Conservation (phyloP, 2,888 invertebrate genomes). For the Perithous albicinctus region DNA sequence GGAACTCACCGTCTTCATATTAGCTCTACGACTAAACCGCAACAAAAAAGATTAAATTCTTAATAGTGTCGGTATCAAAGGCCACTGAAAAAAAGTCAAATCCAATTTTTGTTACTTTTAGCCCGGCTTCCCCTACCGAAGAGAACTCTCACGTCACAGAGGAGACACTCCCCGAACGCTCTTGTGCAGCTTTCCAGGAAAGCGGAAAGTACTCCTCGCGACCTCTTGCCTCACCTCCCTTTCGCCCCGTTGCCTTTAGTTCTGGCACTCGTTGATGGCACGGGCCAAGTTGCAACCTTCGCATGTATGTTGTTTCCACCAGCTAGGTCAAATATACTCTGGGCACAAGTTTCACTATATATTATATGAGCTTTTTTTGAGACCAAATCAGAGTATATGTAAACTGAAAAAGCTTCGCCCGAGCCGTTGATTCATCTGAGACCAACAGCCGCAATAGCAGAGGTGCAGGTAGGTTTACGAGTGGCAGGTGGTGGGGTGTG, state of each 20-base stretch:
- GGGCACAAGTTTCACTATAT: background rate
- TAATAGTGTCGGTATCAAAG: too few species aligned
- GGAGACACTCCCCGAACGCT: constrained; percentile 54
- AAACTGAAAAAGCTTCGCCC: background rate
- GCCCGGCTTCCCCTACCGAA: constrained; percentile 43
- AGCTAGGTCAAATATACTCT: background rate
- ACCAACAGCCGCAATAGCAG: background rate
- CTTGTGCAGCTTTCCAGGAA: constrained; percentile 63
- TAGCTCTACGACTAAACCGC: too few species aligned
- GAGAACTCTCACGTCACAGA: constrained; percentile 38
- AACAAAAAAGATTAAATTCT: too few species aligned
- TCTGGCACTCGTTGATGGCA: constrained; percentile 20
- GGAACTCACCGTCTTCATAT: too few species aligned
- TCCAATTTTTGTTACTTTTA: background rate
- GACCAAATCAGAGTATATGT: constrained; percentile 17
- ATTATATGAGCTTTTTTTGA: constrained; percentile 9
- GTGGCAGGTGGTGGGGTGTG: background rate
- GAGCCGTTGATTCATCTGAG: constrained; percentile 16
- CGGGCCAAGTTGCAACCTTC: constrained; percentile 47
- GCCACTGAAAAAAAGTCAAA: background rate
- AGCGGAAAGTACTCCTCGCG: constrained; percentile 53
- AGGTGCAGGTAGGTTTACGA: constrained; percentile 6
- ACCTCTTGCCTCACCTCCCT: constrained; percentile 3
- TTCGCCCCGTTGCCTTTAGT: constrained; percentile 17
- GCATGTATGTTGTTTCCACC: background rate